Base-by-base conservation (phyloP, 1,140 invertebrate genomes). In the Brachionus rubens region DNA sequence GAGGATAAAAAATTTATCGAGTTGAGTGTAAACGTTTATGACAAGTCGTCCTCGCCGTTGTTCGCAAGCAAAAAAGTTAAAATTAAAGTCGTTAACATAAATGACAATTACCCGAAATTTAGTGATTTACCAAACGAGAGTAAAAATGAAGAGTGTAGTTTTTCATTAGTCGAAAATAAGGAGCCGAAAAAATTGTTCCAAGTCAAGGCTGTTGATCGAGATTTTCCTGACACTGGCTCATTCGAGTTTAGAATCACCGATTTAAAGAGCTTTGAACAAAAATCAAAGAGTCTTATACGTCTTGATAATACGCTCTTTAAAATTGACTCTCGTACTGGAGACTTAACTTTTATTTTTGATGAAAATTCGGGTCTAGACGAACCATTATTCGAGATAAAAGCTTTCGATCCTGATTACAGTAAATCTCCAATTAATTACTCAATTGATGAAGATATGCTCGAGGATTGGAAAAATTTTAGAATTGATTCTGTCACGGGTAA, bases 381-480 rank as follows among this genome's bases (percentile, higher is more conserved):
- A 10, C 30, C 24, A 10, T 48, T 72, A 21, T 48, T 54, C 21
- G 46, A 72, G 50, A n/a, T 72, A 9, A 48, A 72, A 41, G 68
- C 68, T 26, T 50, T 40, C 16, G 68, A 72, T 30, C 68, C 68
- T 1, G 68, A 72, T 46, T 72, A 50, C 14, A 72, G 68, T 33
- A 26, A 72, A n/a, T 54, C 46, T 9, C 7, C 16, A 9, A 54
- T 72, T 14, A n/a, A 48, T 16, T 72, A 54, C 24, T 72, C 30
- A 9, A 16, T 72, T 19, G 68, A 72, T n/a, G 50, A 72, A 41
- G 46, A 72, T 46, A n/a, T 30, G 12, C 9, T 36, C 12, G 19
- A 52, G 30, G 68, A 72, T 24, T 72, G 68, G 68, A 50, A 30
- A 12, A 21, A 72, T 41, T 72, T 72, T 16, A 9, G 40, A 54